phyloP scores from a whole-genome alignment of 2,113 vertebrate species.

The Pipra filicauda region DNA sequence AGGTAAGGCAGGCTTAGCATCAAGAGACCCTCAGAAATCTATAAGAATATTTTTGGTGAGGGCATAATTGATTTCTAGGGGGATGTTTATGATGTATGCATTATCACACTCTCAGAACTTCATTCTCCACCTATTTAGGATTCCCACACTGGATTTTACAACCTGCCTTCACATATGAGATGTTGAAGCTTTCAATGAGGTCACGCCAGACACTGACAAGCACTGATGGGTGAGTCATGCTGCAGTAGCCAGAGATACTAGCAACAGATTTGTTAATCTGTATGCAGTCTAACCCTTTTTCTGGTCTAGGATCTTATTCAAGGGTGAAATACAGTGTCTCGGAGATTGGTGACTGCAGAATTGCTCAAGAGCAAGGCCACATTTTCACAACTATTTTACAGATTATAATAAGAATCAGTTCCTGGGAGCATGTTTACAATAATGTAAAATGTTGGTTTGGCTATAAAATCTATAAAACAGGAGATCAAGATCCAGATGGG shows the following conservation, averaged over 20 bases:
- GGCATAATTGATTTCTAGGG: background rate
- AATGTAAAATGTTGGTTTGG: background rate
- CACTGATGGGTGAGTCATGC: constrained; percentile 77
- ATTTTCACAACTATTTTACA: background rate
- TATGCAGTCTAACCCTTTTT: constrained; percentile 71
- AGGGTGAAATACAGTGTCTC: constrained; percentile 58
- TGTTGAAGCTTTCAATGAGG: constrained; percentile 71
- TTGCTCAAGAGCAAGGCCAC: background rate
- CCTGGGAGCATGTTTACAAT: background rate
- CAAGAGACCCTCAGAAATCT: background rate
- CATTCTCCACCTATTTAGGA: constrained; percentile 5
- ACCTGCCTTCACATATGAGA: constrained; percentile 19
- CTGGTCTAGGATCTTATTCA: constrained; percentile 65
- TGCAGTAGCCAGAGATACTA: constrained; percentile 75
- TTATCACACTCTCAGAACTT: background rate
- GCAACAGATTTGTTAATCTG: constrained; percentile 72
- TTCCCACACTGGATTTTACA: constrained; percentile 36
- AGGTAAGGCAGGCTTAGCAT: background rate
- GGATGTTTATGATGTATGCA: background rate
- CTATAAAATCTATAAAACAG: background rate
- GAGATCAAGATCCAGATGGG: background rate
- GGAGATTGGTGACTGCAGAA: constrained; percentile 25
- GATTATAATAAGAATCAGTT: background rate
- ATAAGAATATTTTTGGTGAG: background rate
- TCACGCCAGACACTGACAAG: constrained; percentile 73